Evolutionary conservation across 1,140 invertebrate species (phyloP).

Genomic region (Chymomyza costata): DNA sequence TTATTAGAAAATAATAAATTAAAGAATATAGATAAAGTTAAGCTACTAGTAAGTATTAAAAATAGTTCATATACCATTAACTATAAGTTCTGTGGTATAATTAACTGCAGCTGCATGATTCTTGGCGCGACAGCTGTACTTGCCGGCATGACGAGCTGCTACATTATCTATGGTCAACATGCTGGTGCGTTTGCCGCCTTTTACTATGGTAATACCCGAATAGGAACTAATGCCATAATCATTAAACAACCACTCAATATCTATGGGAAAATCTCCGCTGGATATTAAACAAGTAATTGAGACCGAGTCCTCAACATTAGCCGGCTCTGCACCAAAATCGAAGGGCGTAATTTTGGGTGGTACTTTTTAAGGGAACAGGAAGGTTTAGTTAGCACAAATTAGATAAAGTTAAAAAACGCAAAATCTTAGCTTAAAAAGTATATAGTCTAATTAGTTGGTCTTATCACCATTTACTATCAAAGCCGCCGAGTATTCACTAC

Average conservation of each 20-base stretch:
- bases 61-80: slow-evolving; percentile 80
- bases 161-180: slow-evolving; percentile 87
- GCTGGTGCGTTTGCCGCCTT: slow-evolving; percentile 86
- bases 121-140: slow-evolving; percentile 87
- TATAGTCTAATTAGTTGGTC: slow-evolving; percentile 3
- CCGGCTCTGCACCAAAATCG: slow-evolving; percentile 84
- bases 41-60: slow-evolving; percentile 32
- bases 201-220: slow-evolving; percentile 83
- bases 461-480: slow-evolving; percentile 84
- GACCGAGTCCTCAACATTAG: slow-evolving; percentile 87
- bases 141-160: slow-evolving; percentile 84
- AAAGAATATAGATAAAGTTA: too few relatives aligned
- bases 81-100: slow-evolving; percentile 82
- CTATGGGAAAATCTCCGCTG: slow-evolving; percentile 85
- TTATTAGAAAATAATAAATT: slow-evolving; percentile 26
- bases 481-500: slow-evolving; percentile 80
- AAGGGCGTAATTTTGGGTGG: slow-evolving; percentile 87
- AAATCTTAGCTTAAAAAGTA: background rate
- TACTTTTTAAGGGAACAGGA: slow-evolving; percentile 77
- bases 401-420: too few relatives aligned
- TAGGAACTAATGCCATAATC: slow-evolving; percentile 80
- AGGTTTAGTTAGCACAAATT: too few relatives aligned
- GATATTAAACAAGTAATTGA: slow-evolving; percentile 86
- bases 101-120: slow-evolving; percentile 84
- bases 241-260: slow-evolving; percentile 87